These are phyloP conservation scores for Tinea semifulvella DNA, from an alignment of 2,888 invertebrate species.

Conservation along the genomic window DNA sequence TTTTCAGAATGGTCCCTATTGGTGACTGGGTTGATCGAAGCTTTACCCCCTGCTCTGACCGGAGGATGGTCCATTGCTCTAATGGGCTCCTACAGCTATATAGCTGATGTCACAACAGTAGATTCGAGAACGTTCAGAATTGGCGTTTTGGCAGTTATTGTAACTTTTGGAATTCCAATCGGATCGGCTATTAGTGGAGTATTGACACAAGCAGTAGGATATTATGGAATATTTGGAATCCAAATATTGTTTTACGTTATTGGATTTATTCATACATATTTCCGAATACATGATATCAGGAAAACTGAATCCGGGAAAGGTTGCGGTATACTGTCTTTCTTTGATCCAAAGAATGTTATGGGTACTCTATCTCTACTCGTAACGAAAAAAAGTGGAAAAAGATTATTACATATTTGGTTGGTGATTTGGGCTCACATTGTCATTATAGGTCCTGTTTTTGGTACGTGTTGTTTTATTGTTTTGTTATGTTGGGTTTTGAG, in stretches of 20 bases:
- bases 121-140: conserved; percentile 69
- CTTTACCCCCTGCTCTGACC: conserved; percentile 62
- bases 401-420: conserved; percentile 36
- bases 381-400: conserved; percentile 28
- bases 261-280: conserved; percentile 42
- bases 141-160: conserved; percentile 65
- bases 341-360: conserved; percentile 44
- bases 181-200: conserved; percentile 62
- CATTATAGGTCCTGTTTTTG: conserved; percentile 50
- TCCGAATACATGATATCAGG: conserved; percentile 44
- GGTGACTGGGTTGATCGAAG: conserved; percentile 61
- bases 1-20: conserved; percentile 66
- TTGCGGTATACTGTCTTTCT: conserved; percentile 26
- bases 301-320: conserved; percentile 12
- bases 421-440: conserved; percentile 48
- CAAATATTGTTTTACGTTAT: conserved; percentile 35
- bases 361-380: conserved; percentile 50
- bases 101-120: conserved; percentile 66
- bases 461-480: conserved; percentile 29
- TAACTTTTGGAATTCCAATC: conserved; percentile 55
- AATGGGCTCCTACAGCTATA: conserved; percentile 68
- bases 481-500: not conserved
- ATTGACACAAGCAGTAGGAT: conserved; percentile 49
- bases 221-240: conserved; percentile 50
- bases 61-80: conserved; percentile 66